Base-by-base conservation (phyloP, 1,140 invertebrate genomes). In the Ruditapes philippinarum region DNA sequence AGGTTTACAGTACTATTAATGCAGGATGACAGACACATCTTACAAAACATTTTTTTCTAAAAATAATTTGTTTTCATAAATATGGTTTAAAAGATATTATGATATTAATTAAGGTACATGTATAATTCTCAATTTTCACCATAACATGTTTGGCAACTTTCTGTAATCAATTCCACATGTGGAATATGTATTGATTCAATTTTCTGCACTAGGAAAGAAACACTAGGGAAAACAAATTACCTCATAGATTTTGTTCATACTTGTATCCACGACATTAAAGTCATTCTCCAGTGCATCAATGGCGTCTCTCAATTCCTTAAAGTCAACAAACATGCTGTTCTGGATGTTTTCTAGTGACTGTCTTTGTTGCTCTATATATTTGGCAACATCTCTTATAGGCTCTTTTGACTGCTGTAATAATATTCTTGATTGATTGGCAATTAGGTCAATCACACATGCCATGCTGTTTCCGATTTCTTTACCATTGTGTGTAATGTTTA, bases 401-500 rank as follows among this genome's bases (percentile, higher is more conserved):
- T 81, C 62, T 14, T 17, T 22, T 12, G 73, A 25, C 42, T 88
- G 57, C 12, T 74, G 33, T 31, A 73, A 45, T 12, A 88, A 42
- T 25, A 25, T 28, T 19, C 31, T 62, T 36, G 78, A 36, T 31
- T 74, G 86, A 70, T 68, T 57, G 0, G 45, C 31, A 36, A 81
- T 42, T 14, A 88, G 25, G 25, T 88, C 86, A 54, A 68, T 62
- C 11, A 70, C 76, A 36, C 86, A 88, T 38, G 76, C 60, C 86
- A 80, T 80, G 22, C 76, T 88, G 33, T 36, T 80, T 51, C 76
- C 86, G 25, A 45, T 81, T 42, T 88, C 86, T 40, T 54, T 81
- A 1, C 49, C 38, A 57, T 88, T 88, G 36, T 88, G 25, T 7
- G 42, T 51, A 42, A 88, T 88, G 51, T 88, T 88, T 19, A 40